Base-by-base conservation (phyloP, 2,113 vertebrate species). In the Anseranas semipalmata region DNA sequence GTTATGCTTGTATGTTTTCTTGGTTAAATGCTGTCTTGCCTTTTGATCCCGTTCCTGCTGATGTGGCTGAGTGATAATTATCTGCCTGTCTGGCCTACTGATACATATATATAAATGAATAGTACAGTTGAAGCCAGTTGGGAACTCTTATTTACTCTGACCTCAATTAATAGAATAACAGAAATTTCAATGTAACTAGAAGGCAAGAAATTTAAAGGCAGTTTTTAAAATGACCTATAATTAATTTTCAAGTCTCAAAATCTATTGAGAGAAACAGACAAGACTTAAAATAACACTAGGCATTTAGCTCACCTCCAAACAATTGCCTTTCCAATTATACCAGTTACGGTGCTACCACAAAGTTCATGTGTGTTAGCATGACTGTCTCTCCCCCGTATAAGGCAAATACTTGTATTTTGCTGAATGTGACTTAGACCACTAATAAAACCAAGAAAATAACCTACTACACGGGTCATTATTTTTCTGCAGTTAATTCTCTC, bases 31-130 rank as follows among this genome's bases (percentile, higher is more conserved):
- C 66, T 75, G 71, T 65, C 62, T 82, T 87, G 91, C 83, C 89
- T 96, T 97, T 94, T 95, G 80, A 96, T 92, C 74, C 52, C 75
- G 10, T 16, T 97, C 85, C 88, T 95, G 92, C 89, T 91, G 77
- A 67, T 91, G 80, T 43, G 80, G 56, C 46, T 73, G 77, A 75
- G 72, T 79, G 68, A 90, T 93, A 96, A 96, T 79, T 65, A 91
- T 92, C 71, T 87, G 56, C 81, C 58, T 12, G 8, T 76, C 80
- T 90, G 56, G 80, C 73, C 58, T 95, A 92, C 43, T 85, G 94
- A 87, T 30, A 63, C 12, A 90, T 55, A 71, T 48, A 59, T 50
- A 78, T 82, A 82, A 91, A 95, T 79, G 82, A 92, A 90, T 66
- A 77, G 77, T 41, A 77, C 45, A 68, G 41, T 73, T 78, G 86